Evolutionary conservation across 1,140 invertebrate species (phyloP), one percentile per base, ranked within the genome.

Genomic region (Caenorhabditis remanei): DNA sequence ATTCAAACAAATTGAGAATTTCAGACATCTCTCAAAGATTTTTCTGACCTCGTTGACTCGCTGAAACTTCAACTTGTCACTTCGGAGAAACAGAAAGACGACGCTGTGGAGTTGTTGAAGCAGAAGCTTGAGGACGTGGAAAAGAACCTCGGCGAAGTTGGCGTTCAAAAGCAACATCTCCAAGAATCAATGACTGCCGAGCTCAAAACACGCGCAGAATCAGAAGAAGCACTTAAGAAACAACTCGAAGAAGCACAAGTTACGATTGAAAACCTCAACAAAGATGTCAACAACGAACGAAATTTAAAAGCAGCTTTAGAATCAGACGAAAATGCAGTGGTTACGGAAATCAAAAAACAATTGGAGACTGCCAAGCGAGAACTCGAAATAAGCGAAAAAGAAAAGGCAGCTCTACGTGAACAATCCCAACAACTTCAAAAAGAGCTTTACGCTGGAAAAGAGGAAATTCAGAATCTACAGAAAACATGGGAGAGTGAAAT

Each of bases 291-390:
- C 56, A 58, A 84, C 16, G 56, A 84, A 19, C 40, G 56, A 21
- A 84, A 61, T 55, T 43, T 63, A 13, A 58, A 48, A 63, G 9
- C 53, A 43, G 83, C 53, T 40, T 43, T 63, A 21, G 41, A 48
- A 63, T 55, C 40, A 8, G 56, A 46, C 16, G 83, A 84, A 24
- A 84, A 58, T 58, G 41, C 83, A 1, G 53, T 21, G 11, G 13
- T 84, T 41, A 9, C 43, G 0, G 83, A 84, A 58, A 65, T 50
- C 40, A 85, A 85, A 53, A 75, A 85, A 14, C 46, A 85, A 21
- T 19, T 85, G 63, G 85, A 85, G 67, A 48, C 21, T 16, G 85
- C 46, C 13, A 65, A 55, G 24, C 24, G 58, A 19, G 55, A 58
- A 65, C 83, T 40, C 6, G 67, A 75, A 53, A 4, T 24, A 41